Conservation (phyloP, 2,888 invertebrate species). For the Aromia moschata region DNA sequence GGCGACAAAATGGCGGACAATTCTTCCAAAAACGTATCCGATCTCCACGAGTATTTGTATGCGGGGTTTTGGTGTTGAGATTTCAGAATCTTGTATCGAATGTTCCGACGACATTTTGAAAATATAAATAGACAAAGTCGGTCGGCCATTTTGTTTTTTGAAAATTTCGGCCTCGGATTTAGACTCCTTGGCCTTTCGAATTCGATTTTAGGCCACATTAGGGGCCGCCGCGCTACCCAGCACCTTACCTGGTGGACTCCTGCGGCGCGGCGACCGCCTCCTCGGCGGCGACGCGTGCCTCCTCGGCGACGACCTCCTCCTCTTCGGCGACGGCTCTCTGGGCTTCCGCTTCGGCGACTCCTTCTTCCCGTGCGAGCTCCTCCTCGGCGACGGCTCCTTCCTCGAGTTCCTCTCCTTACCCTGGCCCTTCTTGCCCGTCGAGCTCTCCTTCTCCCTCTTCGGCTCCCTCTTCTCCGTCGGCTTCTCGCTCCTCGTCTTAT, state of each 20-base stretch:
- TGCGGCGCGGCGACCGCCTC: slow-evolving; percentile 26
- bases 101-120: too few relatives aligned
- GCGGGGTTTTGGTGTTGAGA: too few relatives aligned
- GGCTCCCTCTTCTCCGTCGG: slow-evolving; percentile 11
- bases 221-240: too few relatives aligned
- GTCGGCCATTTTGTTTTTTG: too few relatives aligned
- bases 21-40: too few relatives aligned
- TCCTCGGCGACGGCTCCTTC: slow-evolving; percentile 30
- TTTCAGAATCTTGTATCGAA: too few relatives aligned
- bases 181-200: too few relatives aligned
- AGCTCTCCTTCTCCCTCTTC: slow-evolving; percentile 9
- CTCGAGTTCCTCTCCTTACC: slow-evolving; percentile 10
- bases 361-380: slow-evolving; percentile 10
- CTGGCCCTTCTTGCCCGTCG: slow-evolving; percentile 7
- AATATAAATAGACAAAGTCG: too few relatives aligned
- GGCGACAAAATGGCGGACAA: too few relatives aligned
- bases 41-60: too few relatives aligned
- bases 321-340: slow-evolving; percentile 28
- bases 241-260: slow-evolving; percentile 27
- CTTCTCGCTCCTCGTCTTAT: background rate
- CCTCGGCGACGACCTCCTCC: slow-evolving; percentile 28
- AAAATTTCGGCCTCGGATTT: too few relatives aligned
- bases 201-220: too few relatives aligned
- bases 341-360: slow-evolving; percentile 25
- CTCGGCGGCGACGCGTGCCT: slow-evolving; percentile 28